These are phyloP conservation scores for Champsocephalus esox DNA, from an alignment of 2,797 vertebrate genomes.

Conservation along the genomic window DNA sequence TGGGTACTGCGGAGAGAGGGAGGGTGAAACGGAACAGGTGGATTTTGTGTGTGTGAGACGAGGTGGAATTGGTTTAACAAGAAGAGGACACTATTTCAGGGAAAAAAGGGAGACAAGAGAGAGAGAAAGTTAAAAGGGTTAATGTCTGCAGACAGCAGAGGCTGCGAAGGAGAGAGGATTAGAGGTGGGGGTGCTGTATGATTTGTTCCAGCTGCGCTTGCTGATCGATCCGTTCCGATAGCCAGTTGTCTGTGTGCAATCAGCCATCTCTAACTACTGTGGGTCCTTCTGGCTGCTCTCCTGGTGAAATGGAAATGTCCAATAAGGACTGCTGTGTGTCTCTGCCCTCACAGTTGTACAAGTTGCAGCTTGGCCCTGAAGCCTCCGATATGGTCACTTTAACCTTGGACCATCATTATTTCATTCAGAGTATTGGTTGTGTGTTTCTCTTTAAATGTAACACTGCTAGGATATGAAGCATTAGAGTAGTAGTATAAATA, in stretches of 20 bases:
- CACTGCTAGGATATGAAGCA: too few relatives aligned
- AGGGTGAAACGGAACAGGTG: slow-evolving; percentile 17
- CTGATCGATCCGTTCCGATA: slow-evolving; percentile 61
- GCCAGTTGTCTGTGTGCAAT: slow-evolving; percentile 48
- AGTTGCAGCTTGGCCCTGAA: slow-evolving; percentile 7
- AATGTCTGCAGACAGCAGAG: slow-evolving; percentile 19
- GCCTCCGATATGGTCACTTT: not conserved
- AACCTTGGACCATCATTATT: not conserved
- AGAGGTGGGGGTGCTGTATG: slow-evolving; percentile 26
- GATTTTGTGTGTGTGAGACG: slow-evolving; percentile 11
- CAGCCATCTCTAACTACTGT: slow-evolving; percentile 36
- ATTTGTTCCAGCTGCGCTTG: slow-evolving; percentile 66
- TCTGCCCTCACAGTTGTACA: slow-evolving; percentile 5
- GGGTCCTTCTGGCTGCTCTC: slow-evolving; percentile 10
- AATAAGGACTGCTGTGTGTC: slow-evolving; percentile 18
- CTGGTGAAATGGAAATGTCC: slow-evolving; percentile 38
- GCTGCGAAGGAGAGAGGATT: slow-evolving; percentile 35
- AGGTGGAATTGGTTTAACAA: slow-evolving; percentile 14
- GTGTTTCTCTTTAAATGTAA: too few relatives aligned
- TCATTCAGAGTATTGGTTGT: not conserved
- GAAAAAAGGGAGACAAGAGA: slow-evolving; percentile 22
- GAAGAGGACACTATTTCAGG: not conserved
- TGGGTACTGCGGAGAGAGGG: not conserved
- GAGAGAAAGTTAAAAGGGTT: slow-evolving; percentile 3
- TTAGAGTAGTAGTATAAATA: not conserved